phyloP scores from a whole-genome alignment of 2,888 invertebrate genomes.

The Lypha dubia region DNA sequence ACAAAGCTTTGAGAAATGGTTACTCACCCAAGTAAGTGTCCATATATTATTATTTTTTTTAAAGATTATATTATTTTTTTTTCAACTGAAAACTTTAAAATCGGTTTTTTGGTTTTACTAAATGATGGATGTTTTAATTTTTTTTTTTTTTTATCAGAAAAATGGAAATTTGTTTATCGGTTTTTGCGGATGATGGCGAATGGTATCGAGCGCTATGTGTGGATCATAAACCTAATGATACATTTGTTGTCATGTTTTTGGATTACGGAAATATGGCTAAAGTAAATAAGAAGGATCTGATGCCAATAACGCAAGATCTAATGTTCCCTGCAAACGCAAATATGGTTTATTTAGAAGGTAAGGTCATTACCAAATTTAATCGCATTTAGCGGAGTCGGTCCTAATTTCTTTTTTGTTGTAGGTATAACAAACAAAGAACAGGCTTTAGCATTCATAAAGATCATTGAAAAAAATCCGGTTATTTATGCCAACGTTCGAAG shows the following conservation, averaged over 20 bases:
- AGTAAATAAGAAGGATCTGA: constrained; percentile 73
- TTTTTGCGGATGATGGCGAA: constrained; percentile 74
- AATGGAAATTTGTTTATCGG: constrained; percentile 75
- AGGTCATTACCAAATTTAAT: constrained; percentile 1
- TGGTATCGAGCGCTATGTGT: constrained; percentile 77
- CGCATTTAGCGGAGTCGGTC: neutral
- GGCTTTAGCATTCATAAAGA: constrained; percentile 33
- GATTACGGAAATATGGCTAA: constrained; percentile 75
- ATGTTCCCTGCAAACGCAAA: constrained; percentile 75
- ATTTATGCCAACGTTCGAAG: constrained; percentile 57
- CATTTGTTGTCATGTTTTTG: constrained; percentile 74
- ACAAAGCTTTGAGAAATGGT: constrained; percentile 51
- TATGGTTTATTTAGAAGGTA: constrained; percentile 74
- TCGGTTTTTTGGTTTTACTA: too few relatives aligned
- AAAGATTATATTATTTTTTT: too few relatives aligned
- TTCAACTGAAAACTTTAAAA: too few relatives aligned
- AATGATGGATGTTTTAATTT: too few relatives aligned
- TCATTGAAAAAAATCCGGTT: constrained; percentile 51
- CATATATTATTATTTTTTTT: too few relatives aligned
- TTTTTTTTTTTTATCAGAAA: constrained; percentile 54
- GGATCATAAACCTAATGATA: constrained; percentile 66
- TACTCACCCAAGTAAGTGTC: constrained; percentile 74
- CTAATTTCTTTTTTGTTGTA: constrained; percentile 12
- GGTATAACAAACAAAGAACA: constrained; percentile 60
- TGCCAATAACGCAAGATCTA: constrained; percentile 74